Evolutionary conservation across 2,797 vertebrate genomes (phyloP).

Genomic region (Mycteria americana): DNA sequence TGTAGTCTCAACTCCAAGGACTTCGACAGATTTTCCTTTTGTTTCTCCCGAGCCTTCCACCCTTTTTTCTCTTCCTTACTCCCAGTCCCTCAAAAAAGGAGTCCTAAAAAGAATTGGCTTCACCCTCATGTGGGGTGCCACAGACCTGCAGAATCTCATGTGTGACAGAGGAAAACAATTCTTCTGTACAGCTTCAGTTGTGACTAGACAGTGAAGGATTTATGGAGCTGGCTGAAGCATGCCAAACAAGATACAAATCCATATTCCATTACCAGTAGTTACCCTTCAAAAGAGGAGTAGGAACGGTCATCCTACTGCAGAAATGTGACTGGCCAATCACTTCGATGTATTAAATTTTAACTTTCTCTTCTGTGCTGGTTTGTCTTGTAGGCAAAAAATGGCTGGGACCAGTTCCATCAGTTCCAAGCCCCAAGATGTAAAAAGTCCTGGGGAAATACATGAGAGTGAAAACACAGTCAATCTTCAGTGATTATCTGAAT

Average conservation of each 20-base stretch:
- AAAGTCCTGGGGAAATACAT: not conserved
- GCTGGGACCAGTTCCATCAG: conserved; percentile 84
- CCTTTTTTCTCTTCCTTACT: not conserved
- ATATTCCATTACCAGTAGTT: not conserved
- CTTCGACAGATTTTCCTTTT: not conserved
- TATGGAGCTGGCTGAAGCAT: not conserved
- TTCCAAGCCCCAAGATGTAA: conserved; percentile 51
- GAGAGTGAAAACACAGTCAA: not conserved
- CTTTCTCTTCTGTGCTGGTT: not conserved
- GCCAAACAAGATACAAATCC: not conserved
- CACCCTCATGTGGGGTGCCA: not conserved
- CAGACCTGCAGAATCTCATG: not conserved
- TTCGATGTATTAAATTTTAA: not conserved
- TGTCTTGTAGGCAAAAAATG: conserved; percentile 87
- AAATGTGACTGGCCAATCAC: not conserved
- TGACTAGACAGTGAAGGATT: not conserved
- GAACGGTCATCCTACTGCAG: not conserved
- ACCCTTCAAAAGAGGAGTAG: not conserved
- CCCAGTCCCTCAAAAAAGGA: not conserved
- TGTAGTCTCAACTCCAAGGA: not conserved
- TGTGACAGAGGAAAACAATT: not conserved
- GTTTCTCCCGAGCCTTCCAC: not conserved
- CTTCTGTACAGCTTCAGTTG: not conserved
- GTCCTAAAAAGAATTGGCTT: not conserved
- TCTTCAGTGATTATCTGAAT: not conserved